Percentiles rank a stretch among this genome's conserved stretches.
Conservation (phyloP, 2,797 vertebrate genomes). For the Rallus crepitans region DNA sequence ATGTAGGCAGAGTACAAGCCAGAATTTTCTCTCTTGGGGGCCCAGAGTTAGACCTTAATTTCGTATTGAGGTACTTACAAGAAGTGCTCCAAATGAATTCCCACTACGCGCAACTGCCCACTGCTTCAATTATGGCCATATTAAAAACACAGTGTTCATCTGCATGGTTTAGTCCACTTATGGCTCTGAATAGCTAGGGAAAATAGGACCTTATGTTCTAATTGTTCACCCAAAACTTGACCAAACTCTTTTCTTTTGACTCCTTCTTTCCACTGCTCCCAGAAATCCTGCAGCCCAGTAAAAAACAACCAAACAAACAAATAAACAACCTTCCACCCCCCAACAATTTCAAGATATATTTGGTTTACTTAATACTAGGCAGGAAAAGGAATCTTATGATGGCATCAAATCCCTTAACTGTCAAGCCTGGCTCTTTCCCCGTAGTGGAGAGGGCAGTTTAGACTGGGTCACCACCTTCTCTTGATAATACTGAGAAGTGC, state of each 20-base stretch:
- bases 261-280: neutral
- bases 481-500: neutral
- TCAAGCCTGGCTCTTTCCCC: neutral
- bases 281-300: neutral
- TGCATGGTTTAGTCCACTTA: neutral
- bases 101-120: neutral
- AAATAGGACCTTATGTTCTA: neutral
- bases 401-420: neutral
- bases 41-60: constrained; percentile 9
- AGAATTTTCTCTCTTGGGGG: constrained; percentile 16
- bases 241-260: neutral
- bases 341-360: neutral
- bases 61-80: neutral
- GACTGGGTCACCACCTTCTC: neutral
- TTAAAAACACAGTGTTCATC: neutral
- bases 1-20: constrained; percentile 49
- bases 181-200: neutral
- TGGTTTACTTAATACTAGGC: neutral
- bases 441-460: neutral
- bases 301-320: neutral
- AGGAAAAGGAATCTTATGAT: neutral
- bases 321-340: neutral
- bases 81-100: neutral
- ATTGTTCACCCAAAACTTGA: neutral
- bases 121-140: neutral